Conservation (phyloP, 1,140 invertebrate species). For the Apis laboriosa region DNA sequence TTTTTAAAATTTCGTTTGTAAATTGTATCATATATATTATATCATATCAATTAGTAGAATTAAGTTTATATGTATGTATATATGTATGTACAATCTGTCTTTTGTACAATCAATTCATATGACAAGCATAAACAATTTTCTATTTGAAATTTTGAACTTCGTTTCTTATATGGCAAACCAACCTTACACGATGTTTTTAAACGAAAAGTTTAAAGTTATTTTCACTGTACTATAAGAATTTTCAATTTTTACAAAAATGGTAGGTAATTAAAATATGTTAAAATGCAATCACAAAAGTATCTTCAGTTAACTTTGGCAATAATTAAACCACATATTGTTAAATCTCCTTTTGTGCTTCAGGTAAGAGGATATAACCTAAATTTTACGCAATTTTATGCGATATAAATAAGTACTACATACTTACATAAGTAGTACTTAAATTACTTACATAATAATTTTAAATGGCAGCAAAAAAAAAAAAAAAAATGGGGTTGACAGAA, state of each 20-base stretch:
- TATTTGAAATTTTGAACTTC: not conserved
- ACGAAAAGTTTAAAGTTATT: not conserved
- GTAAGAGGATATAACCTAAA: conserved; percentile 64
- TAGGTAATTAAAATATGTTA: conserved; percentile 51
- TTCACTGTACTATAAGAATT: not conserved
- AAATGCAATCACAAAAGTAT: conserved; percentile 69
- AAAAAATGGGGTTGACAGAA: not conserved
- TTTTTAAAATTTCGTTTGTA: too few species aligned
- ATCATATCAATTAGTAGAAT: too few species aligned
- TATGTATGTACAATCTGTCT: not conserved
- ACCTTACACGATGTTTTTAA: not conserved
- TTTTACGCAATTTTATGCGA: not conserved
- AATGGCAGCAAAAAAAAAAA: not conserved
- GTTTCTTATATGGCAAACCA: not conserved
- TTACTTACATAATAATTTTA: not conserved
- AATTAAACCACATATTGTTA: conserved; percentile 88
- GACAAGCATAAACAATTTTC: not conserved
- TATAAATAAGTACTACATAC: not conserved
- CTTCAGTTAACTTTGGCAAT: conserved; percentile 86
- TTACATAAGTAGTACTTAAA: too few species aligned
- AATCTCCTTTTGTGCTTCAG: conserved; percentile 85
- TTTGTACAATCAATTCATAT: not conserved
- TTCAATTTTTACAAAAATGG: not conserved
- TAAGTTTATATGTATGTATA: not conserved
- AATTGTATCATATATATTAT: too few species aligned